A percentile compares a stretch with the other conserved stretches of the same genome.
Evolutionary conservation across 2,113 vertebrate species (phyloP).

Genomic region (Halichoerus grypus): DNA sequence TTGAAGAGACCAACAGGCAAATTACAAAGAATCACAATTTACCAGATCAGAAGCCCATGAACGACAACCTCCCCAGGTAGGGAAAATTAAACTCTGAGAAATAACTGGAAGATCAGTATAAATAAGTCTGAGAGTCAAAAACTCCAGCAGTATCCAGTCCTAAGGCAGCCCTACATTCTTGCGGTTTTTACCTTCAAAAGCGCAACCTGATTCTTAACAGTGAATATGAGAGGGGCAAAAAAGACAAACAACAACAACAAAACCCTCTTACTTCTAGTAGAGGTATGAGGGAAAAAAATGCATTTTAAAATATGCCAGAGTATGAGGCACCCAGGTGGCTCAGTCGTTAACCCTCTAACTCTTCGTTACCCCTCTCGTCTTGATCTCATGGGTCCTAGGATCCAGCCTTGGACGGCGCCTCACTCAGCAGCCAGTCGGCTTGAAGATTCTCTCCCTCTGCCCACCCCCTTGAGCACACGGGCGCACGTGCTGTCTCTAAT

Average conservation of each 20-base stretch:
- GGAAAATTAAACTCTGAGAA: background rate
- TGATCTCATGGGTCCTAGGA: background rate
- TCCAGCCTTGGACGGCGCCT: background rate
- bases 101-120: background rate
- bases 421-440: background rate
- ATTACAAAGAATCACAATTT: background rate
- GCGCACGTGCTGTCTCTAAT: too few relatives aligned
- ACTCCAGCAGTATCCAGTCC: background rate
- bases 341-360: too few relatives aligned
- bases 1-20: background rate
- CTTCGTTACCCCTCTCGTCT: too few relatives aligned
- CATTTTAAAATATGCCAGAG: background rate
- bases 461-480: background rate
- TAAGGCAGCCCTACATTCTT: too few relatives aligned
- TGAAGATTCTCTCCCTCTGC: background rate
- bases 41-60: background rate
- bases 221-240: background rate
- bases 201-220: background rate
- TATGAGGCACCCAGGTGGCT: background rate
- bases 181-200: background rate
- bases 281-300: background rate
- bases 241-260: background rate
- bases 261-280: background rate
- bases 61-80: background rate
- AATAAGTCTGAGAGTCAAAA: background rate